Base-by-base conservation (phyloP, 2,888 invertebrate genomes). In the Coelinius sp. region DNA sequence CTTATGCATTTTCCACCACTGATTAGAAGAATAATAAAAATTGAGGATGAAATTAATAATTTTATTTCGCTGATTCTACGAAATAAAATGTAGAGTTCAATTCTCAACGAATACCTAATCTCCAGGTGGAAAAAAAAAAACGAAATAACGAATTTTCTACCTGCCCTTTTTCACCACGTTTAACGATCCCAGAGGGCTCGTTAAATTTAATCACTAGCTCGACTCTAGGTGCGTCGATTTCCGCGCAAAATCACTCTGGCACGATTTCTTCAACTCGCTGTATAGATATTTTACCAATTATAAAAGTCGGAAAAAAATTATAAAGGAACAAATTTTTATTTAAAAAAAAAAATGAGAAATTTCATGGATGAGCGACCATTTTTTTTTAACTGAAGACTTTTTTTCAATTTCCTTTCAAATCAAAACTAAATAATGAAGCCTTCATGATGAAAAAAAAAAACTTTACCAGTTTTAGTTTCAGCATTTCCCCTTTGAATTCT, bases 131-230 rank as follows among this genome's bases (percentile, higher is more conserved):
- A 41, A 6, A 22, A 56, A 24, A 59, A 59, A 44, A 68, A 12
- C 38, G 25, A 24, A 46, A 24, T 5, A 8, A 27, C 2, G 56
- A 70, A 38, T 35, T 71, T 41, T 41, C 68, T 62, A 46, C 25
- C 72, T 35, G 53, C 38, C 46, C 44, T 67, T 73, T 52, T 52
- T 70, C 73, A 68, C 64, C 71, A 68, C 68, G 63, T 70, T 49
- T 70, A 74, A 62, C 52, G 56, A 74, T 27, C 20, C 17, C 35
- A 10, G 12, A 41, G 67, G 20, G 22, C 68, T 44, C 67, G 65
- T 63, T 68, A 62, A 64, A 65, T 70, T 66, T 69, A 52, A 75
- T 70, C 69, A 49, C 46, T 44, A 7, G 12, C 12, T 44, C 22
- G 20, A 14, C 10, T 0, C 46, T 25, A 12, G 31, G 41, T 31